Percentiles rank a stretch among this genome's conserved stretches.
phyloP scores from a whole-genome alignment of 2,797 vertebrate genomes.

The Hapalemur alaotrensis region DNA sequence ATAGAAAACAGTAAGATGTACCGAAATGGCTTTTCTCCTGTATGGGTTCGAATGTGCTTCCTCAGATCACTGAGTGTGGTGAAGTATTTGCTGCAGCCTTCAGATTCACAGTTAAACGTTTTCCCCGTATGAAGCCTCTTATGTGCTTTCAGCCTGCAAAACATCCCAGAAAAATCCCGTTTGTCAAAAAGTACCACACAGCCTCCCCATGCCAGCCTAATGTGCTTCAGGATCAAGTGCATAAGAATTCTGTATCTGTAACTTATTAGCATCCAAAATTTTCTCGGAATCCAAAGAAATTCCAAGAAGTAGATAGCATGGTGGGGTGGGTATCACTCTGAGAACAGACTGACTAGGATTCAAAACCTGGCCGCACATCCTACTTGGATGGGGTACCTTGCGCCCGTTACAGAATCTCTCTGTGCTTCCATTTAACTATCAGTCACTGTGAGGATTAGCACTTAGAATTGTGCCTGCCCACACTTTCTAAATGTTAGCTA shows the following conservation, averaged over 20 bases:
- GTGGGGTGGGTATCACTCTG: background rate
- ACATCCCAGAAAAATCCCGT: background rate
- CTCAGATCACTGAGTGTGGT: slow-evolving; percentile 99
- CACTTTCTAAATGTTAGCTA: background rate
- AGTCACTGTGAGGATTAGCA: background rate
- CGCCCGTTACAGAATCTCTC: background rate
- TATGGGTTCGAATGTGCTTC: slow-evolving; percentile 99
- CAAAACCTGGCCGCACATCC: background rate
- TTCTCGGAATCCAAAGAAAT: background rate
- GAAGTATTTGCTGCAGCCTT: slow-evolving; percentile 99
- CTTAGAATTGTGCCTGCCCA: background rate
- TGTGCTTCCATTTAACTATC: background rate
- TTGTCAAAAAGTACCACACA: background rate
- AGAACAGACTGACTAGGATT: background rate
- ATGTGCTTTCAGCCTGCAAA: slow-evolving; percentile 96
- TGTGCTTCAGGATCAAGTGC: background rate
- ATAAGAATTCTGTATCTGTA: background rate
- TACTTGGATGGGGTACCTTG: background rate
- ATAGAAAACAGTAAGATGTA: slow-evolving; percentile 78
- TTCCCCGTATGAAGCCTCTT: slow-evolving; percentile 99
- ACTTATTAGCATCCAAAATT: background rate
- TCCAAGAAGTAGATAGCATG: background rate
- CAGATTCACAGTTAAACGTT: slow-evolving; percentile 99
- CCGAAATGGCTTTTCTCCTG: slow-evolving; percentile 99
- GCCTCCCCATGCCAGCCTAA: background rate